A percentile compares a stretch with the other conserved stretches of the same genome.
Evolutionary conservation across 1,140 invertebrate species (phyloP).

Genomic region (Cyrtorhinus lividipennis): DNA sequence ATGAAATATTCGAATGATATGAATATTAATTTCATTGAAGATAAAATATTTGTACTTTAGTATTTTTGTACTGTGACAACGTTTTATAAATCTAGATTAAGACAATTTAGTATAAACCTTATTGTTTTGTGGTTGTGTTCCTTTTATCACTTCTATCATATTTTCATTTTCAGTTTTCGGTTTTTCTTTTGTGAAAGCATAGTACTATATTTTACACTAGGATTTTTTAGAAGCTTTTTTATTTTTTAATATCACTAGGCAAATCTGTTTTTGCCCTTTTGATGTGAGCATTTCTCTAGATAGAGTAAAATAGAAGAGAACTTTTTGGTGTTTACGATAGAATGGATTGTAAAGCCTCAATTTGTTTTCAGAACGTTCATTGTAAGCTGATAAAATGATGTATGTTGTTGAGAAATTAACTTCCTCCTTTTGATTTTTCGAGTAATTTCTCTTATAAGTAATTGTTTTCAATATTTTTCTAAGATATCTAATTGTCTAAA

Average conservation of each 20-base stretch:
- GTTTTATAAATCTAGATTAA: conserved; percentile 22
- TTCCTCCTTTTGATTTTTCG: too few relatives aligned
- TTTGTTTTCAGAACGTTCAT: conserved; percentile 2
- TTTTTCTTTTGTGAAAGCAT: conserved; percentile 17
- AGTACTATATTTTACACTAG: conserved; percentile 21
- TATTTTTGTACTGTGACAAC: conserved; percentile 26
- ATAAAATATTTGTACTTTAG: conserved; percentile 25
- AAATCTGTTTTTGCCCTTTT: conserved; percentile 19
- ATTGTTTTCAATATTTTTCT: too few relatives aligned
- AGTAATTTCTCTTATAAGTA: too few relatives aligned
- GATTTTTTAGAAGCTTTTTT: conserved; percentile 17
- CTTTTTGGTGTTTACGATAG: neutral
- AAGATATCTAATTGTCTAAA: too few relatives aligned
- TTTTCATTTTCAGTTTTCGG: conserved; percentile 4
- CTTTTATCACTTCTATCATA: conserved; percentile 21
- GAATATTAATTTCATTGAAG: conserved; percentile 23
- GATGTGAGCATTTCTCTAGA: conserved; percentile 21
- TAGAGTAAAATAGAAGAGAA: conserved; percentile 15
- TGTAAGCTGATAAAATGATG: too few relatives aligned
- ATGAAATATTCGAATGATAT: conserved; percentile 22
- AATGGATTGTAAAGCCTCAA: neutral
- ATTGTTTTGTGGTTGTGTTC: conserved; percentile 24
- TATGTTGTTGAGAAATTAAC: too few relatives aligned
- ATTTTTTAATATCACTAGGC: conserved; percentile 22
- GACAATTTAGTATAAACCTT: conserved; percentile 21